Evolutionary conservation across 2,888 invertebrate species (phyloP).

Genomic region (Amblyteles armatorius): DNA sequence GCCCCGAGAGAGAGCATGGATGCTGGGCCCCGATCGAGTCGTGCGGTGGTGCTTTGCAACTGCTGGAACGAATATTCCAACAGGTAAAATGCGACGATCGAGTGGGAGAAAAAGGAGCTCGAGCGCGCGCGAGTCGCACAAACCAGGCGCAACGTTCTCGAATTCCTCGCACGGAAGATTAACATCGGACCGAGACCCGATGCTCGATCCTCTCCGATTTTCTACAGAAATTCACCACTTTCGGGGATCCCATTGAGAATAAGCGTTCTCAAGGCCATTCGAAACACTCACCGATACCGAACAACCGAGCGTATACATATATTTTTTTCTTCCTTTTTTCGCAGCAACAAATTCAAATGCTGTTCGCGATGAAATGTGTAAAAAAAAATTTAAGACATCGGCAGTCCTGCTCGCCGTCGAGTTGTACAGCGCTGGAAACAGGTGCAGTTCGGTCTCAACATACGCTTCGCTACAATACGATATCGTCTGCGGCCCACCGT

Average conservation of each 20-base stretch:
- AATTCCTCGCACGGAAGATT: conserved; percentile 76
- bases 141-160: conserved; percentile 72
- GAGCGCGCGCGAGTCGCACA: conserved; percentile 49
- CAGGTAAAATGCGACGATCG: conserved; percentile 55
- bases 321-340: background rate
- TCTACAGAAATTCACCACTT: conserved; percentile 15
- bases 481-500: conserved; percentile 48
- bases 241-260: conserved; percentile 3
- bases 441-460: conserved; percentile 48
- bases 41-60: conserved; percentile 54
- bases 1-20: conserved; percentile 7
- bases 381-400: conserved; percentile 33
- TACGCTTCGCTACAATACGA: conserved; percentile 47
- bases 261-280: background rate
- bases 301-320: background rate
- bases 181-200: conserved; percentile 71
- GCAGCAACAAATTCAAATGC: background rate
- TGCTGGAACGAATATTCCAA: conserved; percentile 70
- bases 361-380: background rate
- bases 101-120: conserved; percentile 29
- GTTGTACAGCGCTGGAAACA: conserved; percentile 55
- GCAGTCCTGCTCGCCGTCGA: conserved; percentile 31
- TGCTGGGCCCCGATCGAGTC: conserved; percentile 61
- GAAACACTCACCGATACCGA: background rate
- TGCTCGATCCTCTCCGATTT: conserved; percentile 5